Evolutionary conservation across 2,113 vertebrate species (phyloP).

Genomic region (Balaeniceps rex): DNA sequence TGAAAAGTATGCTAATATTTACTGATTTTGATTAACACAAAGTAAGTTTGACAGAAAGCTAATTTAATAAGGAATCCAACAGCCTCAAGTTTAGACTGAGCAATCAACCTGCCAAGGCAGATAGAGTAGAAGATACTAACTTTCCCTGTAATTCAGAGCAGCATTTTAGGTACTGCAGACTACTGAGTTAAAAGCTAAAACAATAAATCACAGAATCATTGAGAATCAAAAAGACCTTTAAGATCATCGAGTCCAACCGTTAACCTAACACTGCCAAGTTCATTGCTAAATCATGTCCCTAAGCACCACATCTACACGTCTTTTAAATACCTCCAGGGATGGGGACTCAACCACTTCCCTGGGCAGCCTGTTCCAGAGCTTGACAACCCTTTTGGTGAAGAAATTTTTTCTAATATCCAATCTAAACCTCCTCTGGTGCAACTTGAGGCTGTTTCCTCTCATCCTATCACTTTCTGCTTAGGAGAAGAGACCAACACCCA

Average conservation of each 20-base stretch:
- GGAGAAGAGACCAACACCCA: neutral
- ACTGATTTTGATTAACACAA: neutral
- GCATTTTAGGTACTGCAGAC: neutral
- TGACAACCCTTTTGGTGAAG: neutral
- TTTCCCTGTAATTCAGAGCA: neutral
- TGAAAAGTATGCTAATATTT: neutral
- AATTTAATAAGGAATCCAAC: neutral
- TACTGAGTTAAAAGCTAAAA: constrained; percentile 19
- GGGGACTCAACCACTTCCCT: neutral
- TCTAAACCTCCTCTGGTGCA: neutral
- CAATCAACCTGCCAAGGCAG: neutral
- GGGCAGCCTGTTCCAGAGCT: neutral
- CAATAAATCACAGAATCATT: neutral
- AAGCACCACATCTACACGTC: neutral
- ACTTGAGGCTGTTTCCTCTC: neutral
- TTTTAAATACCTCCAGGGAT: neutral
- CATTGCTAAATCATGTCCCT: neutral
- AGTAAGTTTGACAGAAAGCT: neutral
- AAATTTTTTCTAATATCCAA: neutral
- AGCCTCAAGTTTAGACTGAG: neutral
- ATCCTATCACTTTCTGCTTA: neutral
- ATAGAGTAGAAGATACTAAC: neutral
- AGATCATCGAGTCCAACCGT: neutral
- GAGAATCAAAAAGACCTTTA: neutral
- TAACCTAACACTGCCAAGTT: neutral